Evolutionary conservation across 2,797 vertebrate species (phyloP).

Genomic region (Decapterus maruadsi): DNA sequence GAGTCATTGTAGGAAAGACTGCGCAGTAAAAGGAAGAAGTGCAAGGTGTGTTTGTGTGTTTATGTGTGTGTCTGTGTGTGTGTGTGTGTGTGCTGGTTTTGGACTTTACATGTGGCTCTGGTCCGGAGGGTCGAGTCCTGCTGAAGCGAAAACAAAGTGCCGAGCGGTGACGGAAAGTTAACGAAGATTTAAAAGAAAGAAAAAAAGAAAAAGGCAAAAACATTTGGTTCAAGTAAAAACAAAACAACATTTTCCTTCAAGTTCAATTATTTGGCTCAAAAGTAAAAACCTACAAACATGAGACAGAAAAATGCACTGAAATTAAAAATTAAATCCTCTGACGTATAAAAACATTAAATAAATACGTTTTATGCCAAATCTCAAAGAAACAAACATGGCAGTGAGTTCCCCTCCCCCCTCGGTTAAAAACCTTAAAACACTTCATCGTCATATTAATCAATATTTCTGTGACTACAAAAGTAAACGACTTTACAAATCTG

Average conservation of each 20-base stretch:
- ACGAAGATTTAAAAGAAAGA: not conserved
- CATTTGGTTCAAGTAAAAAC: slow-evolving; percentile 60
- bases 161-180: slow-evolving; percentile 35
- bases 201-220: slow-evolving; percentile 16
- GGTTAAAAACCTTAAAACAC: slow-evolving; percentile 69
- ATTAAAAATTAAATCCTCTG: slow-evolving; percentile 3
- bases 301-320: slow-evolving; percentile 29
- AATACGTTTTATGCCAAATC: slow-evolving; percentile 37
- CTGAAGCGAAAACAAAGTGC: slow-evolving; percentile 38
- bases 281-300: slow-evolving; percentile 11
- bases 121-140: slow-evolving; percentile 15
- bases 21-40: slow-evolving; percentile 61
- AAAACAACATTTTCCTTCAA: slow-evolving; percentile 41
- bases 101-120: slow-evolving; percentile 55
- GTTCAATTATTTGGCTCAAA: slow-evolving; percentile 53
- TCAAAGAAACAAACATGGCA: slow-evolving; percentile 51
- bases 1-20: slow-evolving; percentile 48
- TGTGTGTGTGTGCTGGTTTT: slow-evolving; percentile 44
- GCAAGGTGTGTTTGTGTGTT: slow-evolving; percentile 28
- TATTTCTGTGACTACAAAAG: slow-evolving; percentile 80
- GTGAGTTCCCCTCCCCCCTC: slow-evolving; percentile 29
- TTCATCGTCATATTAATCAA: slow-evolving; percentile 32
- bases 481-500: slow-evolving; percentile 83
- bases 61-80: no score
- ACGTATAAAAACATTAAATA: slow-evolving; percentile 47